Evolutionary conservation across 2,797 vertebrate genomes (phyloP).

Genomic region (Gobio occitaniae): DNA sequence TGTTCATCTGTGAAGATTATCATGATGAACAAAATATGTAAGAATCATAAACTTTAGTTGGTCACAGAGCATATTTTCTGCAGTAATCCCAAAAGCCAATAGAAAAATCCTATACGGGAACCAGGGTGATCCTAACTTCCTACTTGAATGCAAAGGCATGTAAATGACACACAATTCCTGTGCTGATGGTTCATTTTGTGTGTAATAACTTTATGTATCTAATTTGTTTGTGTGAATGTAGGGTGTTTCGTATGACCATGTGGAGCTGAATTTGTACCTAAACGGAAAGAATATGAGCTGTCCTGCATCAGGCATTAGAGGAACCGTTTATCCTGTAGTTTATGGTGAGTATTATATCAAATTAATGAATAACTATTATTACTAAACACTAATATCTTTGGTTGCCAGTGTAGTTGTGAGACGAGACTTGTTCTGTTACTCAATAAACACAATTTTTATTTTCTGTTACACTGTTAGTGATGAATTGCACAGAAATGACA

Average conservation of each 20-base stretch:
- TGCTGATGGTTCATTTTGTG: background rate
- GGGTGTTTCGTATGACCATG: constrained; percentile 98
- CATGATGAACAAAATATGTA: background rate
- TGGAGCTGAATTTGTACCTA: constrained; percentile 98
- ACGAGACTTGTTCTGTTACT: background rate
- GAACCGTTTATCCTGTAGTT: constrained; percentile 96
- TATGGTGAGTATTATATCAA: constrained; percentile 84
- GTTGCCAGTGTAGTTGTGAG: background rate
- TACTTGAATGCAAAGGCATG: background rate
- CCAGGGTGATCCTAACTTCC: background rate
- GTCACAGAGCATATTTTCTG: background rate
- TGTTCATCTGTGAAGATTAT: background rate
- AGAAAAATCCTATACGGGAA: background rate
- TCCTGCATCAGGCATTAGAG: constrained; percentile 97
- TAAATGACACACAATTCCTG: background rate
- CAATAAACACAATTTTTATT: background rate
- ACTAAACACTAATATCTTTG: background rate
- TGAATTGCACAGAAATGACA: background rate
- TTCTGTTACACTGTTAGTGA: background rate
- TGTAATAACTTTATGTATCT: background rate
- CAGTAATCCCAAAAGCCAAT: background rate
- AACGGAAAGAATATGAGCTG: constrained; percentile 99
- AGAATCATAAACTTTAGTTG: background rate
- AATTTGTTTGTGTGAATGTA: constrained; percentile 62
- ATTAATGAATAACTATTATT: background rate